Evolutionary conservation across 1,140 invertebrate species (phyloP), one percentile per base, ranked within the genome.

Genomic region (Sarcophaga bullata): DNA sequence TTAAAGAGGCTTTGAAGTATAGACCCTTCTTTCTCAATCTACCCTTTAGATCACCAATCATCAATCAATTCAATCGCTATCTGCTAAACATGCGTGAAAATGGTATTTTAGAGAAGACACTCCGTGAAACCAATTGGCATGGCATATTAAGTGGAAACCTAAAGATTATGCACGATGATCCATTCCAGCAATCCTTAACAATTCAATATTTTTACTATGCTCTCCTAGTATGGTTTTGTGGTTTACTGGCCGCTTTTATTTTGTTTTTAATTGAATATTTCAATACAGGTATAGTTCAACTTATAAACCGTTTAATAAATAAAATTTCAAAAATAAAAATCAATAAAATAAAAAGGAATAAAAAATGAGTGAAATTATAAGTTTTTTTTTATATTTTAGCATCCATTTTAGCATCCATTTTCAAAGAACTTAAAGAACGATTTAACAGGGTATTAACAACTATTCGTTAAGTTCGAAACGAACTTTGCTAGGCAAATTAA

Each of bases 151-250:
- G 37, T 48, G 73, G 73, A 13, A 46, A 48, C 47, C 15, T 46
- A 6, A 75, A 75, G 47, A 15, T 75, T 13, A 13, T 75, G 15
- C 37, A 17, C 3, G 37, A 75, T 1, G 46, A 75, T 15, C 37
- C 13, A 15, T 13, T 13, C 4, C 4, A 75, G 6, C 13, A 48
- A 11, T 47, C 73, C 5, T n/a, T 75, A n/a, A 47, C 46, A 7
- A 15, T 75, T 4, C 9, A 75, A 75, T 75, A 75, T 75, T 75
- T 48, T 75, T 8, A 75, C 15, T 75, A 75, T 75, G 73, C 46
- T 7, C 47, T 75, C 15, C 0, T 75, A 46, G 47, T 75, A 6
- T 75, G 73, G 73, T 17, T 46, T 15, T 48, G 10, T 13, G 73
- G 73, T 6, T 47, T 75, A 8, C 0, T 47, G 25, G 46, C 37